Percentiles rank a stretch among this genome's conserved stretches.
Conservation (phyloP, 2,113 vertebrate species). For the Burhinus oedicnemus region DNA sequence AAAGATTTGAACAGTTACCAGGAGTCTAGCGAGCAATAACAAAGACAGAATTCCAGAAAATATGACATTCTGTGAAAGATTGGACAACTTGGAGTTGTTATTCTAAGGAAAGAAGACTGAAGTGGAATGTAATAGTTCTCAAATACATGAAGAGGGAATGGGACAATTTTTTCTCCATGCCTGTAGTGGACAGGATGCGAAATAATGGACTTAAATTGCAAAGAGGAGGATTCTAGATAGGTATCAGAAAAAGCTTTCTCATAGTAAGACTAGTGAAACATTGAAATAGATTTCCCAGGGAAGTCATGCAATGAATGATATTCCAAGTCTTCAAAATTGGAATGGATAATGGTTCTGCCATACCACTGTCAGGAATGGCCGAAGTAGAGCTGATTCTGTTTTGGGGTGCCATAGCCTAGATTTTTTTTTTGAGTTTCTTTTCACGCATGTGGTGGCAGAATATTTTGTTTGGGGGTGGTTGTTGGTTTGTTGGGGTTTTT, state of each 20-base stretch:
- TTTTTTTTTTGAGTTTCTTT: neutral
- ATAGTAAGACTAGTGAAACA: neutral
- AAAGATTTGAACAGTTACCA: neutral
- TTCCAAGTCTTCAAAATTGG: neutral
- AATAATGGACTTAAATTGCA: neutral
- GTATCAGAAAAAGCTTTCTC: neutral
- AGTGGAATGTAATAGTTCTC: neutral
- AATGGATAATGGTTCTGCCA: rapidly evolving
- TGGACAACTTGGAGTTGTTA: neutral
- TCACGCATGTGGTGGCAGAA: neutral
- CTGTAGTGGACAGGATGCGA: neutral
- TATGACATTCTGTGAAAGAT: neutral
- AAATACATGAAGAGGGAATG: neutral
- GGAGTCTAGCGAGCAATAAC: neutral
- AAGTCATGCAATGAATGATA: neutral
- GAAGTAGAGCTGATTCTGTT: neutral
- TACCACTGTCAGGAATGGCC: neutral
- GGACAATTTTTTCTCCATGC: neutral
- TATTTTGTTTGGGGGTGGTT: neutral
- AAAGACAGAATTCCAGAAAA: neutral
- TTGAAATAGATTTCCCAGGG: neutral
- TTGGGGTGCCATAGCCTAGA: neutral
- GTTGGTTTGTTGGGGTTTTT: neutral
- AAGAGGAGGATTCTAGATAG: neutral
- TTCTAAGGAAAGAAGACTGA: neutral